phyloP scores from a whole-genome alignment of 2,113 vertebrate species.

The Muscicapa adusta region DNA sequence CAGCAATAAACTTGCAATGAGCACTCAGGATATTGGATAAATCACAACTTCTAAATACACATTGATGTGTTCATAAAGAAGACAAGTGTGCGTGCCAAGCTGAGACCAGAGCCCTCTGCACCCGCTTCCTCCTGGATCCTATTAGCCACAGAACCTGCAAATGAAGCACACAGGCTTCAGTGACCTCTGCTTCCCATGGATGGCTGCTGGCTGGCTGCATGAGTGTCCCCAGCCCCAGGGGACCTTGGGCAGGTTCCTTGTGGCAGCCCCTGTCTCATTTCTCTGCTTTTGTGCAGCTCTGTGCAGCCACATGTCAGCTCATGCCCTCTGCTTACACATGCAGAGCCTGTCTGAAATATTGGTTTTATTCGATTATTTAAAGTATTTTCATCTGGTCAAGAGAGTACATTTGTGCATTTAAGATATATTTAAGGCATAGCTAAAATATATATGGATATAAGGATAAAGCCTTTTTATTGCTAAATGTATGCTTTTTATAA shows the following conservation, averaged over 20 bases:
- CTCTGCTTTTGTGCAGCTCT: neutral
- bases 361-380: neutral
- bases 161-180: neutral
- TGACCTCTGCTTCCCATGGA: neutral
- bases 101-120: neutral
- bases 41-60: neutral
- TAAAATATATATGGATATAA: neutral
- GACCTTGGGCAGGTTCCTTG: accelerated
- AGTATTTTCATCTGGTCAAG: neutral
- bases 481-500: constrained; percentile 55
- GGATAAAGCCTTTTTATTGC: neutral
- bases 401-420: neutral
- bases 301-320: accelerated
- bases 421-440: neutral
- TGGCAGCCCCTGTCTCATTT: neutral
- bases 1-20: accelerated
- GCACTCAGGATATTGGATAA: neutral
- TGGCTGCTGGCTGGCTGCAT: neutral
- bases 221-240: accelerated
- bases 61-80: accelerated
- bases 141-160: neutral
- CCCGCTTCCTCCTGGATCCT: neutral
- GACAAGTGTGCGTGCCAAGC: neutral
- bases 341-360: neutral
- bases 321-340: neutral